Base-by-base conservation (phyloP, 2,113 vertebrate species). In the Zosterops lateralis region DNA sequence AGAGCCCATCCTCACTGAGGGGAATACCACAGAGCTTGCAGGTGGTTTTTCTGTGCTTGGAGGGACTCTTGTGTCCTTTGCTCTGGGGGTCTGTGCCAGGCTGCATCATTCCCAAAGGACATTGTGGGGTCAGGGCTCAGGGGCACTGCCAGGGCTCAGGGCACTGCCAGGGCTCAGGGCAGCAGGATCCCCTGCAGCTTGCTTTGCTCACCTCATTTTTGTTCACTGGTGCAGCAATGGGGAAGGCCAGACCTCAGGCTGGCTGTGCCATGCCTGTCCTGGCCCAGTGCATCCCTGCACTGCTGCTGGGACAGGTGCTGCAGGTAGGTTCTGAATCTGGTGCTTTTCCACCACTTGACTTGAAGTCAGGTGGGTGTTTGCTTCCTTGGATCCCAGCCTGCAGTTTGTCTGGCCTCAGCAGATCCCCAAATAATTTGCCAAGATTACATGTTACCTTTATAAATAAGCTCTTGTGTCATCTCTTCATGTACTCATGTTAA, bases 21-120 rank as follows among this genome's bases (percentile, higher is more conserved):
- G 40, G 5, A 4, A 3, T 17, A 4, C 29, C 20, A 0, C 12
- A 19, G 13, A 13, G 17, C 38, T 4, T 34, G 15, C 2, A 0
- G 7, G 4, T 14, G 32, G 5, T 20, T 5, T 24, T 44, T 29
- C 11, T 75, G 25, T 42, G 26, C 10, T 17, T 72, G 60, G 45
- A n/a, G 21, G 53, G 51, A 5, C 16, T 2, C 3, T 2, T 3
- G 22, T 1, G 24, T 17, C 34, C 57, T 44, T 36, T 4, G 4
- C 57, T 58, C 21, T 1, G 22, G 22, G 57, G 34, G 3, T 12
- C 15, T 60, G 24, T 26, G 58, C 34, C 56, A 60, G n/a, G 34
- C 34, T 19, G 36, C 6, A 1, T 36, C 0, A 0, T 47, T 83
- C 28, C 31, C 32, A n/a, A 2, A 53, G 72, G 26, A 6, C 8